A percentile compares a stretch with the other conserved stretches of the same genome.
Evolutionary conservation across 2,113 vertebrate species (phyloP).

Genomic region (Leptobrachium leishanense): DNA sequence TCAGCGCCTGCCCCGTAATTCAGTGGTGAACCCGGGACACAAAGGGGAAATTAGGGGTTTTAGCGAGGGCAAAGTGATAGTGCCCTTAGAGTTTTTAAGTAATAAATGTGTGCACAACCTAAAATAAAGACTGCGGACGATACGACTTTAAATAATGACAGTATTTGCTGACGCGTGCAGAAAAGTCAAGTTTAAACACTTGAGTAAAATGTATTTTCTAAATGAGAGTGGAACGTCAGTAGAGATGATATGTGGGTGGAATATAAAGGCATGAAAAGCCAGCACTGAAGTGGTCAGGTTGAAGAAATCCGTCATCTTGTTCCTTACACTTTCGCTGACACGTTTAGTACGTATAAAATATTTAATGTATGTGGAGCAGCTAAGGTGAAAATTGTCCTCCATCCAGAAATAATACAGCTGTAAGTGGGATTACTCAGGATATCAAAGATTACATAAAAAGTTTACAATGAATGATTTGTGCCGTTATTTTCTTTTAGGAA

Average conservation of each 20-base stretch:
- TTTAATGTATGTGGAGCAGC: slow-evolving; percentile 23
- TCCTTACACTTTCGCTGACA: slow-evolving; percentile 24
- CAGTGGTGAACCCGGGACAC: no score
- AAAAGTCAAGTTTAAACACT: no score
- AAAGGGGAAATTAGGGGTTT: no score
- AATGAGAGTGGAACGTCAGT: no score
- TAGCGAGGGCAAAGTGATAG: no score
- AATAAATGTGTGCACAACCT: no score
- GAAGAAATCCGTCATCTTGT: slow-evolving; percentile 17
- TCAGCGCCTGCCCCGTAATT: no score
- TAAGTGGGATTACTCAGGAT: slow-evolving; percentile 2
- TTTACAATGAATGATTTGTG: slow-evolving; percentile 26
- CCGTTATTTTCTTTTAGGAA: neutral
- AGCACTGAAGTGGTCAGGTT: slow-evolving; percentile 16
- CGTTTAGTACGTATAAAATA: slow-evolving; percentile 34
- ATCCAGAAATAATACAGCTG: slow-evolving; percentile 12
- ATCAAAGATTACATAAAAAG: neutral
- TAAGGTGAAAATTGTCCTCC: slow-evolving; percentile 5
- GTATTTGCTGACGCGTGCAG: no score
- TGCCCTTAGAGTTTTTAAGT: no score
- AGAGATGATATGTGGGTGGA: slow-evolving; percentile 26
- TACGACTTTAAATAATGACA: no score
- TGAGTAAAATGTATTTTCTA: no score
- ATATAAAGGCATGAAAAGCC: slow-evolving; percentile 14
- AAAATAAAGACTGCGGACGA: no score